Base-by-base conservation (phyloP, 2,797 vertebrate genomes). In the Zenarchopterus dispar region DNA sequence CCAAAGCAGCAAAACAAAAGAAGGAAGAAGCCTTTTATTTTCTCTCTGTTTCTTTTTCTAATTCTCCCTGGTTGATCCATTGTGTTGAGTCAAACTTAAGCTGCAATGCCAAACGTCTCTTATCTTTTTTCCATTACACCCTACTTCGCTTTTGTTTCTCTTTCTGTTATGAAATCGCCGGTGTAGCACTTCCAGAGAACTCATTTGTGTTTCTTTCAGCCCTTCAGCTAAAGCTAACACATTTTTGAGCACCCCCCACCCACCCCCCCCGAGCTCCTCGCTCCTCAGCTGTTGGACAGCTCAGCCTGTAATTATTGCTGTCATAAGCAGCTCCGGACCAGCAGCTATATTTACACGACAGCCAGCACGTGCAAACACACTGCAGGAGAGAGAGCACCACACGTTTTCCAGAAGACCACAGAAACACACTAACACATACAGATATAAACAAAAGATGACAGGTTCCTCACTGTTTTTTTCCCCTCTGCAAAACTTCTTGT, bases 301-400 rank as follows among this genome's bases (percentile, higher is more conserved):
- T 84, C 83, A 87, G 86, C 80, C 84, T 92, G 88, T 94, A 93
- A 94, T 94, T 93, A 92, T 70, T 75, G 62, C 89, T 86, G 90
- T 92, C 91, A 93, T 93, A 90, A 88, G 78, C 84, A 89, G 87
- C 89, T 86, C 80, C 87, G 74, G 75, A 87, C 84, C 68, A 86
- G 84, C 67, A n/a, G 88, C 91, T 93, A 91, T 91, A 91, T 92
- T 90, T 94, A 93, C 84, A 62, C 52, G 55, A 81, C 72, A 78
- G 62, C 43, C 56, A 58, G 54, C 15, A 1, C 13, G 15, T 45
- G 58, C 62, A 66, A 46, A 67, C 53, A 61, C 52, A 54, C 46
- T 41, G 59, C 65, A 62, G 39, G 67, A 28, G 36, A 9, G 62
- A 46, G 45, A 46, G 13, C 43, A 19, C 13, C 23, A 26, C 47